Conservation (phyloP, 2,113 vertebrate genomes). For the Mirounga angustirostris region DNA sequence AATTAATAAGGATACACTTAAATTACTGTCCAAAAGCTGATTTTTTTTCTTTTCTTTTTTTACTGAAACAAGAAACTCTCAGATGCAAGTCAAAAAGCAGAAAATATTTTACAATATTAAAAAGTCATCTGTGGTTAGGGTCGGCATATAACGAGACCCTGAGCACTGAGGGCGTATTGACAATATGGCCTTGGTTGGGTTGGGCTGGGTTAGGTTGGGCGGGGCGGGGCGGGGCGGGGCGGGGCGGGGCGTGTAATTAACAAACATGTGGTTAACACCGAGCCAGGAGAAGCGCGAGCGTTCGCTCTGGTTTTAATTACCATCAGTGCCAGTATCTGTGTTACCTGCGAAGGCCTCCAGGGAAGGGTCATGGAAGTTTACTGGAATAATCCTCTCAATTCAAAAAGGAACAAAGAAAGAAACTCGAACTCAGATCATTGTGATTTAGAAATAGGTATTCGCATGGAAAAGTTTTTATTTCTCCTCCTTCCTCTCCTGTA, state of each 20-base stretch:
- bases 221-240: background rate
- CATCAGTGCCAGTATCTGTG: conserved; percentile 85
- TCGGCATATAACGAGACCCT: conserved; percentile 82
- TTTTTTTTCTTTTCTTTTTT: conserved; percentile 88
- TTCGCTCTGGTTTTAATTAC: conserved; percentile 79
- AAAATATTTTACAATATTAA: conserved; percentile 90
- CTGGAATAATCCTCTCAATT: conserved; percentile 83
- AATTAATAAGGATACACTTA: conserved; percentile 76
- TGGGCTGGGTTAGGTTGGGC: background rate
- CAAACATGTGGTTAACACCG: conserved; percentile 69
- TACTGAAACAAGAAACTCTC: conserved; percentile 92
- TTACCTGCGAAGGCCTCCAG: conserved; percentile 81
- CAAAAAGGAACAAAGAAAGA: conserved; percentile 76
- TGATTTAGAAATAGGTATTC: conserved; percentile 85
- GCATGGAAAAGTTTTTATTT: conserved; percentile 75
- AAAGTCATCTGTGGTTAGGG: conserved; percentile 87
- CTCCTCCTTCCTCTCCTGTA: conserved; percentile 70
- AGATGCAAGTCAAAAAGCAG: conserved; percentile 90
- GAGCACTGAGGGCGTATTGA: conserved; percentile 85
- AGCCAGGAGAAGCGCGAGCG: conserved; percentile 72
- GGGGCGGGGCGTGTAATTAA: conserved; percentile 60
- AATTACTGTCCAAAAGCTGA: conserved; percentile 87
- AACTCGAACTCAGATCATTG: conserved; percentile 73
- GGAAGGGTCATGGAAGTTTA: conserved; percentile 78
- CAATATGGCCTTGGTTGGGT: conserved; percentile 82